phyloP scores from a whole-genome alignment of 2,888 invertebrate genomes.

The Hirtodrosophila histrioides region DNA sequence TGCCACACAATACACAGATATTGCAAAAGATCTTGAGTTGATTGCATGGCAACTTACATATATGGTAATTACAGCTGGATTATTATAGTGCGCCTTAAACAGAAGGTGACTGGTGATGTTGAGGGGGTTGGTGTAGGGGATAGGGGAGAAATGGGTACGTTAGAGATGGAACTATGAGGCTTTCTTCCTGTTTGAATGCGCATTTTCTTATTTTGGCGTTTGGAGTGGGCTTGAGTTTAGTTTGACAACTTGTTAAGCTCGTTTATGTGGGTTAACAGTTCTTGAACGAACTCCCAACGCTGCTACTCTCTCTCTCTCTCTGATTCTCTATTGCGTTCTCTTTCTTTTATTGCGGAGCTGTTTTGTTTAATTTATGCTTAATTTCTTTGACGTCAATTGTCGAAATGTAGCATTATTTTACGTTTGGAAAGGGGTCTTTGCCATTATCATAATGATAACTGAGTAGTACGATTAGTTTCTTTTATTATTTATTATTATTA shows the following conservation, averaged over 20 bases:
- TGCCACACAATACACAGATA: slow-evolving; percentile 23
- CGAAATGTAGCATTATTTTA: neutral
- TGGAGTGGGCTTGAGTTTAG: slow-evolving; percentile 18
- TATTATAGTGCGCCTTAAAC: slow-evolving; percentile 55
- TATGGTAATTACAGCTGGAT: slow-evolving; percentile 70
- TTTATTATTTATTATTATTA: slow-evolving; percentile 24
- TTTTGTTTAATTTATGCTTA: slow-evolving; percentile 43
- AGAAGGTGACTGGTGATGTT: slow-evolving; percentile 26
- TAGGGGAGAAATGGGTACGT: too few species aligned
- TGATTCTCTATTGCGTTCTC: neutral
- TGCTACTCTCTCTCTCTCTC: too few species aligned
- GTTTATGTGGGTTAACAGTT: slow-evolving; percentile 75
- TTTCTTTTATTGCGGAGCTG: slow-evolving; percentile 13
- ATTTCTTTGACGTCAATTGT: slow-evolving; percentile 46
- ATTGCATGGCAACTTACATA: slow-evolving; percentile 59
- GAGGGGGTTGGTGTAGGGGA: neutral
- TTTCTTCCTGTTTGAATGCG: slow-evolving; percentile 37
- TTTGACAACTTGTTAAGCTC: slow-evolving; percentile 43
- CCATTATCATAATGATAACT: slow-evolving; percentile 36
- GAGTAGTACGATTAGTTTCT: slow-evolving; percentile 27
- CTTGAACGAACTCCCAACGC: slow-evolving; percentile 35
- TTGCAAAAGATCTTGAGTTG: slow-evolving; percentile 53
- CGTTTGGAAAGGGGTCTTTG: slow-evolving; percentile 23
- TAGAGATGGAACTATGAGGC: slow-evolving; percentile 19
- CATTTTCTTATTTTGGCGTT: slow-evolving; percentile 11